These are phyloP conservation scores for Trochalopteron elliotii DNA, from an alignment of 2,113 vertebrate species.

Conservation along the genomic window DNA sequence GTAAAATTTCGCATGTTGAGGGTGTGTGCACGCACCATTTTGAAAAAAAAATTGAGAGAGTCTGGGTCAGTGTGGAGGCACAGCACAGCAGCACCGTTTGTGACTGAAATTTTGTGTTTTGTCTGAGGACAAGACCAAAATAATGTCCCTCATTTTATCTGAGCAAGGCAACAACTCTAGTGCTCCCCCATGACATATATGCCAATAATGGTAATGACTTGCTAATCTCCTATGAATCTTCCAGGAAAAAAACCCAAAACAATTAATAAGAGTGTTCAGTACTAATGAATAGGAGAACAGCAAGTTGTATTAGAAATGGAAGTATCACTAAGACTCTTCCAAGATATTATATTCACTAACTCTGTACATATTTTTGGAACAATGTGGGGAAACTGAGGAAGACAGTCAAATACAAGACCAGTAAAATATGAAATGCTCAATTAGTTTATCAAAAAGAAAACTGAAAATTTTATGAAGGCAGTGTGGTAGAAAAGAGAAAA, in stretches of 20 bases:
- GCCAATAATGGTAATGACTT: not conserved
- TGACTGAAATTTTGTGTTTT: not conserved
- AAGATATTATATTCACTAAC: not conserved
- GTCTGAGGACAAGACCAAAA: not conserved
- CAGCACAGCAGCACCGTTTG: not conserved
- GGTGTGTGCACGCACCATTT: not conserved
- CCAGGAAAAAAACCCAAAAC: not conserved
- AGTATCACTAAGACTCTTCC: not conserved
- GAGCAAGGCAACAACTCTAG: not conserved
- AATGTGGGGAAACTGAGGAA: not conserved
- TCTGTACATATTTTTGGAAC: not conserved
- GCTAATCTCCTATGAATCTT: not conserved
- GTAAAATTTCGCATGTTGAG: fast-evolving
- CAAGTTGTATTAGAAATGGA: not conserved
- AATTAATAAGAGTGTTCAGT: not conserved
- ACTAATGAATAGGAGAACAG: not conserved
- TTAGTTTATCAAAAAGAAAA: not conserved
- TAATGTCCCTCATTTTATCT: not conserved
- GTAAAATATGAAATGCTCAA: not conserved
- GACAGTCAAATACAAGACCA: not conserved
- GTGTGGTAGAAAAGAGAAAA: not conserved
- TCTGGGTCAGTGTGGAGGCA: not conserved
- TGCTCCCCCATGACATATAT: not conserved
- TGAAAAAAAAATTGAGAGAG: not conserved
- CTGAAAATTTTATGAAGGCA: not conserved